Conservation (phyloP, 2,888 invertebrate species). For the Rugalucina vietnamica region DNA sequence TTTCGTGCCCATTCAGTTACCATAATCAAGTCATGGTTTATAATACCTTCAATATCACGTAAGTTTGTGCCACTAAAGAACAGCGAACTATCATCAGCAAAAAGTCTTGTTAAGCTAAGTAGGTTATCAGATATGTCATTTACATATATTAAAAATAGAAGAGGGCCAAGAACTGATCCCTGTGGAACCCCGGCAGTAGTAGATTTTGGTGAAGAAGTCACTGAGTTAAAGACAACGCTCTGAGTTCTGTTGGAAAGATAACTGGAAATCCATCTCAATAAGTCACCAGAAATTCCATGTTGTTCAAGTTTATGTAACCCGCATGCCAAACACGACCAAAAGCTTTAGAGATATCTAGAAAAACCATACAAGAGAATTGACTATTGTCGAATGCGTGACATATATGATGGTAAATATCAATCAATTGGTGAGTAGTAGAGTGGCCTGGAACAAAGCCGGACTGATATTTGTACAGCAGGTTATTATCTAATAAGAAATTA, state of each 20-base stretch:
- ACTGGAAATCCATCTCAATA: constrained; percentile 33
- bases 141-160: too few species aligned
- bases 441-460: constrained; percentile 41
- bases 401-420: constrained; percentile 46
- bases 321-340: too few species aligned
- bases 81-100: too few species aligned
- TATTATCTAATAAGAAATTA: constrained; percentile 35
- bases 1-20: too few species aligned
- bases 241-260: constrained; percentile 38
- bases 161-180: too few species aligned
- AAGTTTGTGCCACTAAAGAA: too few species aligned
- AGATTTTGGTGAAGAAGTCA: background rate
- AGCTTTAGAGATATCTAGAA: too few species aligned
- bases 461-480: constrained; percentile 38
- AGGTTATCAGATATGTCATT: too few species aligned
- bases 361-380: constrained; percentile 29
- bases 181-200: constrained; percentile 23
- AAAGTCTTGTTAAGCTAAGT: too few species aligned
- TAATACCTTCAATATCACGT: too few species aligned
- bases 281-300: constrained; percentile 31
- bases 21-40: too few species aligned
- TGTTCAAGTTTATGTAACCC: constrained; percentile 42
- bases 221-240: constrained; percentile 2
- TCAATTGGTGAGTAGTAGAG: constrained; percentile 44
- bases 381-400: constrained; percentile 29